phyloP scores from a whole-genome alignment of 2,113 vertebrate species.

The Amblyopsis rosae region DNA sequence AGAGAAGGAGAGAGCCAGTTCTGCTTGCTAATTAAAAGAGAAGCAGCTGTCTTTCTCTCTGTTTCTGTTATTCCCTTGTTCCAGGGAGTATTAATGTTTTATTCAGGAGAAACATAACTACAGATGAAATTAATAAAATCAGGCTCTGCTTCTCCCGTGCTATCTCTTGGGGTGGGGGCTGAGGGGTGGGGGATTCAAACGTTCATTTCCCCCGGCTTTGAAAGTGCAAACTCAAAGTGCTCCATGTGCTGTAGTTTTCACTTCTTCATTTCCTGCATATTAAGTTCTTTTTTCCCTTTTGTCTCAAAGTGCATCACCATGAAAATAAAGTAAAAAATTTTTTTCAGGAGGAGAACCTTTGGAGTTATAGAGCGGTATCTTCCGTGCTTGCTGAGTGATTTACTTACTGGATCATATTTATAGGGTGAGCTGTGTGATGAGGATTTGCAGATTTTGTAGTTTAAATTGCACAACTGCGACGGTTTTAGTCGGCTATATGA shows the following conservation, averaged over 20 bases:
- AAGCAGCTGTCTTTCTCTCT: slow-evolving; percentile 73
- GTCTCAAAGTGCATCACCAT: slow-evolving; percentile 72
- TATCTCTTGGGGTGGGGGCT: slow-evolving; percentile 67
- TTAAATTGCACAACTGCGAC: background rate
- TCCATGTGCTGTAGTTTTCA: slow-evolving; percentile 72
- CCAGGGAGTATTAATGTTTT: slow-evolving; percentile 78
- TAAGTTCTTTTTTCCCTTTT: slow-evolving; percentile 70
- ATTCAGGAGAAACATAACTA: slow-evolving; percentile 80
- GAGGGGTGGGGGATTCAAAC: slow-evolving; percentile 66
- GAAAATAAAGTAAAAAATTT: slow-evolving; percentile 74
- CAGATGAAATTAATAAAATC: slow-evolving; percentile 81
- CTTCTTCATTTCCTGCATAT: slow-evolving; percentile 78
- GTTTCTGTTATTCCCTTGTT: slow-evolving; percentile 75
- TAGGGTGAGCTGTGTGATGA: slow-evolving; percentile 28
- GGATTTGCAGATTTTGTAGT: background rate
- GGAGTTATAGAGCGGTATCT: slow-evolving; percentile 71
- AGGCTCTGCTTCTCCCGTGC: slow-evolving; percentile 71
- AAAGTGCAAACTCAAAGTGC: slow-evolving; percentile 77
- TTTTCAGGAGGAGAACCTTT: slow-evolving; percentile 70
- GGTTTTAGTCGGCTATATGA: background rate
- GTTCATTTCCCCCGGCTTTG: slow-evolving; percentile 72
- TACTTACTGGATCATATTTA: slow-evolving; percentile 62
- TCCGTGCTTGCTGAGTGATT: slow-evolving; percentile 56
- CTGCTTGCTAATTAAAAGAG: slow-evolving; percentile 74
- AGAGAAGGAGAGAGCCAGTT: slow-evolving; percentile 54